Conservation (phyloP, 2,797 vertebrate species). For the Sternotherus odoratus region DNA sequence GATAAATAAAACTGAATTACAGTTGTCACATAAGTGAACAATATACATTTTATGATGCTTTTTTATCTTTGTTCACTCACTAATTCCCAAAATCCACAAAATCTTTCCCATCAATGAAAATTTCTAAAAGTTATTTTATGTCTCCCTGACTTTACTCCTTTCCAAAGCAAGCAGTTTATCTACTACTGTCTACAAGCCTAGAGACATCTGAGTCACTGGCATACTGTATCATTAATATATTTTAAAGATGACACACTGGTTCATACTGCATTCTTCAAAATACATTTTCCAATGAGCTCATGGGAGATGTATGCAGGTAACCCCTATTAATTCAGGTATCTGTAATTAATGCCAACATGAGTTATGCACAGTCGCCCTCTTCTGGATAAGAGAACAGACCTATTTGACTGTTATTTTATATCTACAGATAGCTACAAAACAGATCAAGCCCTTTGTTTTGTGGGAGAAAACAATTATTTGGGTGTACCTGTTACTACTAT, state of each 20-base stretch:
- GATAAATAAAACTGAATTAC: background rate
- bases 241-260: background rate
- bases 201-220: background rate
- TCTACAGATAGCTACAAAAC: background rate
- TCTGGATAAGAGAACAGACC: slow-evolving; percentile 27
- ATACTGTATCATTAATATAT: background rate
- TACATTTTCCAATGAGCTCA: slow-evolving; percentile 14
- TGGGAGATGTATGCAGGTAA: slow-evolving; percentile 1
- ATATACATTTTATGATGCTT: background rate
- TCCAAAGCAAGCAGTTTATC: background rate
- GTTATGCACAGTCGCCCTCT: background rate
- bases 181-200: background rate
- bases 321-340: background rate
- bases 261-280: background rate
- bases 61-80: background rate
- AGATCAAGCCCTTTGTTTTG: slow-evolving; percentile 54
- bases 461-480: slow-evolving; percentile 52
- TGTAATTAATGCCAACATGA: slow-evolving; percentile 27
- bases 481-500: slow-evolving; percentile 28
- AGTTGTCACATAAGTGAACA: background rate
- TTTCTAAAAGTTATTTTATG: background rate
- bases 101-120: background rate
- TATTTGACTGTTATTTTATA: slow-evolving; percentile 38
- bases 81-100: background rate
- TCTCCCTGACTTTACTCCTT: background rate